Evolutionary conservation across 1,140 invertebrate species (phyloP), one percentile per base, ranked within the genome.

Genomic region (Drosophila pseudoananassae): DNA sequence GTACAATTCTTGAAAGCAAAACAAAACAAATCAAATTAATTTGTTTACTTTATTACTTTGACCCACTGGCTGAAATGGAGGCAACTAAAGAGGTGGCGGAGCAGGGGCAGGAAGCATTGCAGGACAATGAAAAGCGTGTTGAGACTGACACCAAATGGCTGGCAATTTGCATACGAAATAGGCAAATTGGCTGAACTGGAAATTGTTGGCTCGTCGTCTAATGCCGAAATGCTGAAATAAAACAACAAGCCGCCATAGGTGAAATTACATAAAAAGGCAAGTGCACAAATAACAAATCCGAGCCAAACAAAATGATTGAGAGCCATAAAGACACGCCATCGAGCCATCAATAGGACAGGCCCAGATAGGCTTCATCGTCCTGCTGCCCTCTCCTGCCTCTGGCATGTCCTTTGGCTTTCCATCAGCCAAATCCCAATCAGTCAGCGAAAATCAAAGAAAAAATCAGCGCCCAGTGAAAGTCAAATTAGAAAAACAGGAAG

Each of bases 121-220:
- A 31, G 33, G 33, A 36, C 33, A 14, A 43, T 27, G 64, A n/a
- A 36, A 31, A 65, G 31, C 57, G 69, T 73, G 69, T 50, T 63
- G 70, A 43, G 46, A 66, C 75, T 71, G 70, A 76, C 63, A 75
- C 64, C 59, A 59, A 68, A 80, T 85, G 63, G 60, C 10, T 56
- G 53, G 66, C 76, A 80, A 84, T 84, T 84, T 84, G 76, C 80
- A 84, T 84, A 76, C 46, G 17, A 78, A 82, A 81, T 82, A 50
- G 65, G 56, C 17, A 65, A 54, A 61, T 70, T 75, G 71, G 57
- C 74, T 73, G 66, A 83, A 64, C 79, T 63, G 46, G 46, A 61
- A 78, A 76, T 66, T 53, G 64, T 46, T 51, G 65, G 33, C 66
- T 43, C 31, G 12, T 49, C 25, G 15, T 17, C 40, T 29, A 20